Evolutionary conservation across 2,797 vertebrate species (phyloP).

Genomic region (Tapera naevia): DNA sequence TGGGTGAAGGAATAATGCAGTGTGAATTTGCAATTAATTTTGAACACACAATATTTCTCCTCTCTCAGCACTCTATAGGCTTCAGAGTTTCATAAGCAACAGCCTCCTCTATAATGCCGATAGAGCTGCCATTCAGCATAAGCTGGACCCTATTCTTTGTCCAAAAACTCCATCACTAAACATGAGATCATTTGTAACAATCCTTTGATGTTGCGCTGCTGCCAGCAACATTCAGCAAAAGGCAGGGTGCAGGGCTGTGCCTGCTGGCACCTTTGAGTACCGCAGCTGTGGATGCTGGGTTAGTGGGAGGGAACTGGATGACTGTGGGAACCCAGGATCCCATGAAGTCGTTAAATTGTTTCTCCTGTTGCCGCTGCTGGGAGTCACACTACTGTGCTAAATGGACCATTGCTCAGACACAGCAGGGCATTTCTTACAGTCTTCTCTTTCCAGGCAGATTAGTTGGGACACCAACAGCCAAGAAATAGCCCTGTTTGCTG

Average conservation of each 20-base stretch:
- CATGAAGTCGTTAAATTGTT: fast-evolving
- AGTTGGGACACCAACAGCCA: not conserved
- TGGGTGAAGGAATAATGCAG: not conserved
- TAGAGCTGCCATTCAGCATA: not conserved
- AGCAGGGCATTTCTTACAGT: fast-evolving
- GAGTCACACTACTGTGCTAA: not conserved
- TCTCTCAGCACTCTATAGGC: fast-evolving
- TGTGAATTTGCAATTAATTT: not conserved
- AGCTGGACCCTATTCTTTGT: not conserved
- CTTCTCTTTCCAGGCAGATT: not conserved
- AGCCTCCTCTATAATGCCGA: not conserved
- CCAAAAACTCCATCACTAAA: not conserved
- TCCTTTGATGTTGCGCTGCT: not conserved
- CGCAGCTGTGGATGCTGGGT: not conserved
- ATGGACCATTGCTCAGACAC: not conserved
- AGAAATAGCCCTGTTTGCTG: not conserved
- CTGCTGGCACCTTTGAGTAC: not conserved
- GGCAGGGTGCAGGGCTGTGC: not conserved
- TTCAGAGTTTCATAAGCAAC: not conserved
- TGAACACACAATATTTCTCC: not conserved
- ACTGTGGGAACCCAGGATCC: not conserved
- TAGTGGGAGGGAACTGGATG: fast-evolving
- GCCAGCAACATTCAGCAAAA: not conserved
- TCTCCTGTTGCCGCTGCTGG: not conserved
- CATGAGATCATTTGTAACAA: not conserved